Conservation (phyloP, 2,113 vertebrate species). For the Gracilinanus agilis region DNA sequence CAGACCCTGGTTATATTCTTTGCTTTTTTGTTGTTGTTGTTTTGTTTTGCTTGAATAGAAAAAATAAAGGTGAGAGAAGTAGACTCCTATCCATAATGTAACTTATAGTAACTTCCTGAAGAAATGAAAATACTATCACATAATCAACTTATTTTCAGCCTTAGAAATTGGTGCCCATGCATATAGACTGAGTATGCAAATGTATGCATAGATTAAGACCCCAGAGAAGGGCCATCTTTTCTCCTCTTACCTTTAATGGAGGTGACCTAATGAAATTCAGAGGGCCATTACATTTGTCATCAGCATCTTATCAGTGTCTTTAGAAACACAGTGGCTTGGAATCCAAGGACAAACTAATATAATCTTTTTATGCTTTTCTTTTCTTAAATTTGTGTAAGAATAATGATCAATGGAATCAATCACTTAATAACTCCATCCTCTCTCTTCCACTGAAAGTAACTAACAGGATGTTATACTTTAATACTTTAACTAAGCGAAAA, state of each 20-base stretch:
- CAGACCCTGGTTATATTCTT: no score
- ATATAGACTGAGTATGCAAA: not conserved
- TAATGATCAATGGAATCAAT: not conserved
- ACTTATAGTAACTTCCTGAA: not conserved
- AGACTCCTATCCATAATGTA: not conserved
- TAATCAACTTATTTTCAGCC: not conserved
- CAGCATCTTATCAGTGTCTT: not conserved
- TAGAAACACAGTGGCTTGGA: not conserved
- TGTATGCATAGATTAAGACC: not conserved
- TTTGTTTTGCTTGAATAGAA: not conserved
- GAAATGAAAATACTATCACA: not conserved
- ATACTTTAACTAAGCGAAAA: not conserved
- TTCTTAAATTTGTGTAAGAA: not conserved
- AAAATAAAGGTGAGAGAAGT: not conserved
- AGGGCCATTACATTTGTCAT: not conserved
- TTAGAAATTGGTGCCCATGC: not conserved
- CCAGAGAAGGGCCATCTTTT: not conserved
- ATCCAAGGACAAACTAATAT: not conserved
- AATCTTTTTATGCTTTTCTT: not conserved
- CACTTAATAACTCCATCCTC: not conserved
- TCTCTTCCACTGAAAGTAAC: not conserved
- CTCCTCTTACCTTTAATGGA: not conserved
- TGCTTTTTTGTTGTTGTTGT: no score
- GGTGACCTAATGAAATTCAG: not conserved
- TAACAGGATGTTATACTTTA: not conserved